Evolutionary conservation across 1,140 invertebrate genomes (phyloP), one percentile per base, ranked within the genome.

Genomic region (Zaprionus taronus): DNA sequence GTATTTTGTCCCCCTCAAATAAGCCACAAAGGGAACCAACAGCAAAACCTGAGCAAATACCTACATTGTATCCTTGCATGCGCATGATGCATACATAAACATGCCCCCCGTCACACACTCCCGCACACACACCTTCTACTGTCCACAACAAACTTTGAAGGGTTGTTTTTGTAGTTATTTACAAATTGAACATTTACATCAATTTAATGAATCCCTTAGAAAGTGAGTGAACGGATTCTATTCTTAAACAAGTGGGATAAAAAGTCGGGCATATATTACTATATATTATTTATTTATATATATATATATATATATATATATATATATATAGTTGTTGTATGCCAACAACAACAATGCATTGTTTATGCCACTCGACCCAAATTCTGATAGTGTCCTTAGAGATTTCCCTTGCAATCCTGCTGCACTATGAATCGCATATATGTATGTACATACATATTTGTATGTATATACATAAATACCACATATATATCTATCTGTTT

Each of bases 141-240:
- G 20, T 22, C 62, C 62, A 64, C 47, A 64, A 64, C 62, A 64
- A 64, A 64, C 47, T 34, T 26, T 51, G 49, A 17, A 55, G 53
- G 65, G 53, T 58, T 44, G 65, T 58, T 68, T 55, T 58, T 14
- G 11, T 14, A 36, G 41, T 31, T 49, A 44, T 15, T 47, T 34
- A 24, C 28, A 41, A 66, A 44, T 66, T 28, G 14, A 56, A 31
- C 64, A 56, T 57, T 28, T 28, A 66, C 38, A 56, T 57, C 44
- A 36, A 36, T 26, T 70, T 28, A 70, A 51, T 24, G 20, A 20
- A 22, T 12, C 20, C 11, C 41, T 5, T 3, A 11, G n/a, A 47
- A 44, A 17, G n/a, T 2, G n/a, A 17, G n/a, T 9, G n/a, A 47
- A 47, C 41, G 1, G n/a, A 47, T 47, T 47, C n/a, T 20, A 3